phyloP scores from a whole-genome alignment of 2,797 vertebrate genomes.

The Alosa sapidissima region DNA sequence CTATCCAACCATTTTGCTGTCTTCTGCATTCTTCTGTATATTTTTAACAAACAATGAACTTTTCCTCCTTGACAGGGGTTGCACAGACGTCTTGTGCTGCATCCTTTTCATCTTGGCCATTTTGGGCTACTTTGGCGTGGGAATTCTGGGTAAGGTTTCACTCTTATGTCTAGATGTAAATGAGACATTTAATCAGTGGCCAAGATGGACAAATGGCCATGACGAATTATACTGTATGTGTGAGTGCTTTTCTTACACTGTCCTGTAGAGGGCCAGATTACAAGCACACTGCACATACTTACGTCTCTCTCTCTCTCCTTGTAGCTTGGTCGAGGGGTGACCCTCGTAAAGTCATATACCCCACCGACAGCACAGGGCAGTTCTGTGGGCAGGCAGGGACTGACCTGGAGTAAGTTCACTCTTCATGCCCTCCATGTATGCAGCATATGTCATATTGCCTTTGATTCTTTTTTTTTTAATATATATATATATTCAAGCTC shows the following conservation, averaged over 20 bases:
- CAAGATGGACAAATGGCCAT: not conserved
- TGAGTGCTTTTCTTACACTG: too few species aligned
- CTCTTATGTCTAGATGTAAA: not conserved
- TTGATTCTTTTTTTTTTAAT: too few species aligned
- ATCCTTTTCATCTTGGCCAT: conserved; percentile 84
- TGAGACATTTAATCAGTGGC: not conserved
- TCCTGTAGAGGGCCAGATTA: too few species aligned
- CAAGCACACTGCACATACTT: not conserved
- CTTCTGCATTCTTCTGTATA: not conserved
- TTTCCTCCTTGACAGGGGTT: conserved; percentile 73
- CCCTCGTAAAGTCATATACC: conserved; percentile 84
- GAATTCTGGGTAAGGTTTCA: conserved; percentile 81
- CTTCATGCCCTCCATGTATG: not conserved
- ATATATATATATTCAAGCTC: not conserved
- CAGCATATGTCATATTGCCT: too few species aligned
- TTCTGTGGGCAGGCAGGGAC: conserved; percentile 84
- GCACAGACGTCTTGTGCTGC: conserved; percentile 90
- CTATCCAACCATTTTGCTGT: not conserved
- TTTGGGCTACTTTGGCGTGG: conserved; percentile 85
- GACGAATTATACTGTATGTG: too few species aligned
- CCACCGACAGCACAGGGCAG: conserved; percentile 81
- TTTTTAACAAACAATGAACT: not conserved
- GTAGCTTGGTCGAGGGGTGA: conserved; percentile 86
- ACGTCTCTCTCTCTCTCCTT: not conserved
- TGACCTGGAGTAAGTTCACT: conserved; percentile 70